Percentiles rank a stretch among this genome's conserved stretches.
phyloP scores from a whole-genome alignment of 2,888 invertebrate species.

The Lepidocyrtoides sp. region DNA sequence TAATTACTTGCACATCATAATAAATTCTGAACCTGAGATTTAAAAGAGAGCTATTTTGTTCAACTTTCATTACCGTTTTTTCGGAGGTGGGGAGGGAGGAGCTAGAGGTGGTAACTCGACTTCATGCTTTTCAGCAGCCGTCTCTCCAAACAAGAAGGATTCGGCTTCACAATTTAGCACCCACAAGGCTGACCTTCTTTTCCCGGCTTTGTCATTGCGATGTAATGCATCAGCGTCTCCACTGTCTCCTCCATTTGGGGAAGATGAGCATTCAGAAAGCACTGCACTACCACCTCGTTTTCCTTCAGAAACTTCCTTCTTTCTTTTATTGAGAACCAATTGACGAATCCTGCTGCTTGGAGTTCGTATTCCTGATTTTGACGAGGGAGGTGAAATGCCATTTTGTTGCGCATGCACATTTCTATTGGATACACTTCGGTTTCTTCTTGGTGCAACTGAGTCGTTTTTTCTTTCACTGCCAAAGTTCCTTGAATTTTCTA shows the following conservation, averaged over 20 bases:
- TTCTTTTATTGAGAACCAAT: slow-evolving; percentile 46
- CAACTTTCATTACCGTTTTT: slow-evolving; percentile 84
- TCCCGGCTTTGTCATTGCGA: slow-evolving; percentile 79
- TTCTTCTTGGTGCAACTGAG: background rate
- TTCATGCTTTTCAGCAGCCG: slow-evolving; percentile 86
- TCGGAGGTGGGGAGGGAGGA: slow-evolving; percentile 81
- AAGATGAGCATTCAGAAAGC: slow-evolving; percentile 14
- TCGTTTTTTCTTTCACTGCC: background rate
- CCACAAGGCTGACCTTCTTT: slow-evolving; percentile 88
- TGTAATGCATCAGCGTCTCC: slow-evolving; percentile 56
- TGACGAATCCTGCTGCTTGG: slow-evolving; percentile 64
- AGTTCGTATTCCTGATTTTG: background rate
- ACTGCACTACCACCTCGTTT: background rate
- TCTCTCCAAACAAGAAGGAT: slow-evolving; percentile 93
- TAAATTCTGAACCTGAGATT: too few relatives aligned
- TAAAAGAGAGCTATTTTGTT: too few relatives aligned
- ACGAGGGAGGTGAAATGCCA: slow-evolving; percentile 1
- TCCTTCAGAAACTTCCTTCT: slow-evolving; percentile 25
- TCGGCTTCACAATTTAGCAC: slow-evolving; percentile 94
- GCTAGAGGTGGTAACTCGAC: slow-evolving; percentile 84
- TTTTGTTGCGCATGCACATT: slow-evolving; percentile 54
- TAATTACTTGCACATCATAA: too few relatives aligned
- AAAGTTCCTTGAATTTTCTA: slow-evolving; percentile 11
- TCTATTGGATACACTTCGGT: slow-evolving; percentile 26
- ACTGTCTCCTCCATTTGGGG: slow-evolving; percentile 37